Conservation (phyloP, 2,797 vertebrate species). For the Channallabes apus region DNA sequence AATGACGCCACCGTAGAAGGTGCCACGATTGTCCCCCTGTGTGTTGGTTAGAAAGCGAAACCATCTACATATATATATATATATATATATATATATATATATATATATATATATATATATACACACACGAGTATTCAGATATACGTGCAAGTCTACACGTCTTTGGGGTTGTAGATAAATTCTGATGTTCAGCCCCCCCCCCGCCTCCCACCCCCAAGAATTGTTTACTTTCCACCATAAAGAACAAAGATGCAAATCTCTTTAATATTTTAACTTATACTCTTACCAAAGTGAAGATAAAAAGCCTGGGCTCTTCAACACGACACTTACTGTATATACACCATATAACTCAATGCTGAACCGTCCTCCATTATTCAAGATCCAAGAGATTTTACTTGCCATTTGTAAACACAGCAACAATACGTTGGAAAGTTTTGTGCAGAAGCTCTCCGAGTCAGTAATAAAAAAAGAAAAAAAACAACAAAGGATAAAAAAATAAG, state of each 20-base stretch:
- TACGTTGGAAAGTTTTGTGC: too few relatives aligned
- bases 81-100: too few relatives aligned
- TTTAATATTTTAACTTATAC: background rate
- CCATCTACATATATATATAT: background rate
- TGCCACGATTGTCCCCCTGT: too few relatives aligned
- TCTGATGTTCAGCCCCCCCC: too few relatives aligned
- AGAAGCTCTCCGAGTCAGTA: too few relatives aligned
- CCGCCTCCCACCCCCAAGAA: too few relatives aligned
- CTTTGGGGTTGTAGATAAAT: background rate
- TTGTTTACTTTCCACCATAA: background rate
- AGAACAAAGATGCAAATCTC: background rate
- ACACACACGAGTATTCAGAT: background rate
- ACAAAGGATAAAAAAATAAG: too few relatives aligned
- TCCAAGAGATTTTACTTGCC: too few relatives aligned
- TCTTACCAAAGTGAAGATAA: background rate
- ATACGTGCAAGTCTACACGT: background rate
- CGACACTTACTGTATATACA: background rate
- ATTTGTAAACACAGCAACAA: too few relatives aligned
- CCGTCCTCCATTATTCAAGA: background rate
- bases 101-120: too few relatives aligned
- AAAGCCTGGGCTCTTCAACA: background rate
- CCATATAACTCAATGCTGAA: background rate
- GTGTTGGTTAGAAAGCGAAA: background rate
- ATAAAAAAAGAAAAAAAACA: too few relatives aligned
- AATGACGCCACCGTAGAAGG: background rate